Conservation (phyloP, 2,113 vertebrate species). For the Mellivora capensis region DNA sequence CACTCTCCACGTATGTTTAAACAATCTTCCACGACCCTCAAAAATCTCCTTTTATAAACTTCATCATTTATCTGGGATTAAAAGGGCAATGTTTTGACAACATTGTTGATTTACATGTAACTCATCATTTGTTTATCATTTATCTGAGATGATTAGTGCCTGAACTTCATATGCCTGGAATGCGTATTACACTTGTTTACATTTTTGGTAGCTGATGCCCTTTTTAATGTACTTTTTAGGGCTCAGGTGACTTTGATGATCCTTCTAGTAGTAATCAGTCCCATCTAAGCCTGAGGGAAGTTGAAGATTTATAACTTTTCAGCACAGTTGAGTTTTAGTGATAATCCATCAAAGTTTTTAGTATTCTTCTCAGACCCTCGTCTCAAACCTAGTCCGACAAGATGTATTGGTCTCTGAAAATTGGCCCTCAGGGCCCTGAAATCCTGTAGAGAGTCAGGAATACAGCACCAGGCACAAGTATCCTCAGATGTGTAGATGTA, state of each 20-base stretch:
- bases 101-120: slow-evolving; percentile 78
- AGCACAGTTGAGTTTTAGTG: slow-evolving; percentile 68
- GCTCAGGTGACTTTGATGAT: slow-evolving; percentile 69
- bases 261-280: slow-evolving; percentile 67
- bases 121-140: slow-evolving; percentile 80
- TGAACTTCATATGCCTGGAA: slow-evolving; percentile 73
- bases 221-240: slow-evolving; percentile 65
- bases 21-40: slow-evolving; percentile 76
- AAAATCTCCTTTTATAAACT: slow-evolving; percentile 80
- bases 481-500: background rate
- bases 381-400: background rate
- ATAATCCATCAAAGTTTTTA: slow-evolving; percentile 65
- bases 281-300: slow-evolving; percentile 59
- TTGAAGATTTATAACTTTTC: slow-evolving; percentile 72
- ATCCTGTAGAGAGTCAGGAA: background rate
- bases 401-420: slow-evolving; percentile 54
- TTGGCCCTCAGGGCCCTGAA: slow-evolving; percentile 14
- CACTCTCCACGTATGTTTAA: slow-evolving; percentile 78
- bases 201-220: slow-evolving; percentile 73
- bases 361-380: slow-evolving; percentile 67
- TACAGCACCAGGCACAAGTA: background rate
- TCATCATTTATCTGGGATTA: slow-evolving; percentile 83
- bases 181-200: slow-evolving; percentile 71
- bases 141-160: slow-evolving; percentile 77
- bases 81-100: slow-evolving; percentile 84